Conservation (phyloP, 2,113 vertebrate genomes). For the Paraplagusia blochii region DNA sequence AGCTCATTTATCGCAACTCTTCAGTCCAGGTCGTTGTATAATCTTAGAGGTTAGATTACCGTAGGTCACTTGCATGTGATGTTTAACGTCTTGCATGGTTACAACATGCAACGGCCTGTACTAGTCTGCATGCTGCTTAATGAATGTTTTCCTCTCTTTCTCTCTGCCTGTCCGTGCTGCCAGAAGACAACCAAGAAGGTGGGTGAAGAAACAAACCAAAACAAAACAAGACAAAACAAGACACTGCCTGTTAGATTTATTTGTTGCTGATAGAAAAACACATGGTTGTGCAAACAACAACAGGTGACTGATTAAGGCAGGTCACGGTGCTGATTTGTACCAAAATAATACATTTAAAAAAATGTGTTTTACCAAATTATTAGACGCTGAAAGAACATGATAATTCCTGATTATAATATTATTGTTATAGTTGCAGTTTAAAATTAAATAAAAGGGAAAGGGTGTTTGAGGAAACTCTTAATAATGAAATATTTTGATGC, state of each 20-base stretch:
- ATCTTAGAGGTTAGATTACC: constrained; percentile 57
- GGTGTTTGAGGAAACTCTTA: too few species aligned
- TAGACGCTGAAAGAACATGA: too few species aligned
- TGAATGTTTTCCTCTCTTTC: constrained; percentile 98
- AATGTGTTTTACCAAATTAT: background rate
- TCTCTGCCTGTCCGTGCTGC: constrained; percentile 93
- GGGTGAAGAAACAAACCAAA: constrained; percentile 78
- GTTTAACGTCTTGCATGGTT: constrained; percentile 96
- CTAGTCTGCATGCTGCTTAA: constrained; percentile 99
- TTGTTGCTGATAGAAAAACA: constrained; percentile 4
- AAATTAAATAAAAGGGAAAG: too few species aligned
- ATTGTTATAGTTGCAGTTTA: too few species aligned
- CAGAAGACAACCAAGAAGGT: constrained; percentile 98
- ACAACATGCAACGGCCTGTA: constrained; percentile 94
- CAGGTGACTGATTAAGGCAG: constrained; percentile 18
- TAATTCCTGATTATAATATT: too few species aligned
- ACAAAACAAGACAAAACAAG: too few species aligned
- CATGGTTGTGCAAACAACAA: constrained; percentile 1
- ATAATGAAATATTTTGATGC: too few species aligned
- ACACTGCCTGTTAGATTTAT: constrained; percentile 7
- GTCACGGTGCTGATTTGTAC: constrained; percentile 11
- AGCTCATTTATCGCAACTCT: constrained; percentile 23
- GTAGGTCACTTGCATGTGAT: constrained; percentile 92
- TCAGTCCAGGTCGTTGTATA: constrained; percentile 26
- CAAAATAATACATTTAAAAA: background rate